Base-by-base conservation (phyloP, 2,888 invertebrate species). In the Drosophila robusta region DNA sequence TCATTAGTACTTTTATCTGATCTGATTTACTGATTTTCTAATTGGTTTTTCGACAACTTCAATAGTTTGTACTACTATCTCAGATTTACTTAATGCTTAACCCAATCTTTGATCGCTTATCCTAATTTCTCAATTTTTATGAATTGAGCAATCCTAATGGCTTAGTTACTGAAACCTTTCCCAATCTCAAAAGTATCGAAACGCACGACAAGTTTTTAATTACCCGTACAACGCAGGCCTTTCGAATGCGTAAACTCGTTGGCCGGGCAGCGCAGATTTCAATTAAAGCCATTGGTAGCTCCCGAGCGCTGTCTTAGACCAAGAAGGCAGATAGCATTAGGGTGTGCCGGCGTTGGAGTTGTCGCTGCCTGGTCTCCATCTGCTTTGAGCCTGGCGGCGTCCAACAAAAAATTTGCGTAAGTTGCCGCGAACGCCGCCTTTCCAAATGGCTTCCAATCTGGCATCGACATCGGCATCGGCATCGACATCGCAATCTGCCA, bases 171-270 rank as follows among this genome's bases (percentile, higher is more conserved):
- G 11, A 54, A 54, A 67, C 54, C 57, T 67, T 72, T 36, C 12
- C 16, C 34, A 49, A 47, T 51, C 29, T n/a, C 32, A 38, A 72
- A 55, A 67, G 78, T 72, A 81, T 70, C 69, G 57, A 57, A 75
- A 70, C 64, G 71, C 70, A 71, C 82, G 85, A 85, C 87, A 79
- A 81, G 86, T 78, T 86, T 86, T 81, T 89, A 86, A 86, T 86
- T 86, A 82, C 87, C 64, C 67, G n/a, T 12, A 55, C 38, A 47
- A 57, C 49, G 57, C 57, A 47, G 67, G 89, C 87, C 84, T 85
- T 85, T 85, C 84, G 51, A 88, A 87, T 89, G 89, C 84, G 89
- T 85, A 84, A 85, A 85, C 84, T 62, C 78, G 84, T 89, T 88
- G 80, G 41, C 18, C 69, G 14, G 47, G 38, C 74, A 50, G 55